phyloP scores from a whole-genome alignment of 2,888 invertebrate genomes.

The Reticulitermes lucifugus region DNA sequence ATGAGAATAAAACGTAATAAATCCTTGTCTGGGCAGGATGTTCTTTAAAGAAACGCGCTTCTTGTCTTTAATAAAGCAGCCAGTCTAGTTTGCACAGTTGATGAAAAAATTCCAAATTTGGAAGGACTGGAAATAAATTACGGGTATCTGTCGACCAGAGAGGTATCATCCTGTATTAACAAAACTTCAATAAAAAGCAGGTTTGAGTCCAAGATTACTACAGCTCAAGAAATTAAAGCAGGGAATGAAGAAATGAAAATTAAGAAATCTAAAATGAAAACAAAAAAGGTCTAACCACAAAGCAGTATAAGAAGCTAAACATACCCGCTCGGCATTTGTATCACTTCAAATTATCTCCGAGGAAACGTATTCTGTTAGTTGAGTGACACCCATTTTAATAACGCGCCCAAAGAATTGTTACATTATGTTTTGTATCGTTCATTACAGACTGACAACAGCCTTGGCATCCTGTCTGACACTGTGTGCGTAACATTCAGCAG shows the following conservation, averaged over 20 bases:
- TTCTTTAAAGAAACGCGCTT: too few relatives aligned
- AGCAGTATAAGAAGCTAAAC: neutral
- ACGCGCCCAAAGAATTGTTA: neutral
- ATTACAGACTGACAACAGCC: neutral
- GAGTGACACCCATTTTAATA: slow-evolving; percentile 13
- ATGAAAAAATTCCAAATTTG: neutral
- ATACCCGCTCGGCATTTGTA: neutral
- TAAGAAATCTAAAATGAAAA: neutral
- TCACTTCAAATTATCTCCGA: neutral
- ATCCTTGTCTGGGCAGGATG: too few relatives aligned
- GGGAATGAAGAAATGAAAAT: neutral
- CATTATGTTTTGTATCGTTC: neutral
- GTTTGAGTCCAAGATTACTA: neutral
- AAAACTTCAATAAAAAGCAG: neutral
- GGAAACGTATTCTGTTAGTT: neutral
- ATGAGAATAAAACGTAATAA: too few relatives aligned
- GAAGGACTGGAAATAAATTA: neutral
- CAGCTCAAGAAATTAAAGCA: neutral
- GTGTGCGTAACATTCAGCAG: neutral
- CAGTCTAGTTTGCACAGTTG: neutral
- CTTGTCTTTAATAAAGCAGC: too few relatives aligned
- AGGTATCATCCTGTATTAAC: neutral
- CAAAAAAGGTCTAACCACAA: neutral
- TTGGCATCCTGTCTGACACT: neutral
- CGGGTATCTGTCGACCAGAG: neutral